phyloP scores from a whole-genome alignment of 30 jellyfish, hydroid and myxozoan genomes.

The Mastigias papua region DNA sequence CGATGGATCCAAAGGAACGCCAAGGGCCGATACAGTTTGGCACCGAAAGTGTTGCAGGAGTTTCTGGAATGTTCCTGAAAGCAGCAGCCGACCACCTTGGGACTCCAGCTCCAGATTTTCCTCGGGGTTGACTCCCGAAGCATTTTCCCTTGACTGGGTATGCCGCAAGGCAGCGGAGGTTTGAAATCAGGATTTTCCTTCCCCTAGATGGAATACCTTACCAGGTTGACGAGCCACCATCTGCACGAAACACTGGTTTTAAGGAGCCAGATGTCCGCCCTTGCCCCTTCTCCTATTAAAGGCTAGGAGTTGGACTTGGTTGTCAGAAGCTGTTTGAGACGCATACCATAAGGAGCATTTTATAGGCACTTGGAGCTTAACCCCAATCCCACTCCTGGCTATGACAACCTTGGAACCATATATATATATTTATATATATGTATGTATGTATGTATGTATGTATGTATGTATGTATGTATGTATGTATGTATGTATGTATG shows the following conservation, averaged over 20 bases:
- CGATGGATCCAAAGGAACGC: not conserved
- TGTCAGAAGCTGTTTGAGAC: not conserved
- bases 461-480: not conserved
- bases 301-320: not conserved
- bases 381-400: not conserved
- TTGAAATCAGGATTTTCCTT: not conserved
- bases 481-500: too few relatives aligned
- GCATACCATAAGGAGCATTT: not conserved
- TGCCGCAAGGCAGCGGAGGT: not conserved
- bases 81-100: not conserved
- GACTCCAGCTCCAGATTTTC: not conserved
- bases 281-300: not conserved
- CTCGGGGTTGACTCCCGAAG: not conserved
- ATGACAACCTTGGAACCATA: not conserved
- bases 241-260: not conserved
- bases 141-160: not conserved
- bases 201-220: not conserved
- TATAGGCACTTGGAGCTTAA: not conserved
- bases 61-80: not conserved
- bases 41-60: not conserved
- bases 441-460: conserved; percentile 16
- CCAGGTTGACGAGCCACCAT: not conserved
- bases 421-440: not conserved
- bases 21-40: not conserved
- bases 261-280: not conserved